Evolutionary conservation across 2,888 invertebrate species (phyloP).

Genomic region (Epirrhoe alternata): DNA sequence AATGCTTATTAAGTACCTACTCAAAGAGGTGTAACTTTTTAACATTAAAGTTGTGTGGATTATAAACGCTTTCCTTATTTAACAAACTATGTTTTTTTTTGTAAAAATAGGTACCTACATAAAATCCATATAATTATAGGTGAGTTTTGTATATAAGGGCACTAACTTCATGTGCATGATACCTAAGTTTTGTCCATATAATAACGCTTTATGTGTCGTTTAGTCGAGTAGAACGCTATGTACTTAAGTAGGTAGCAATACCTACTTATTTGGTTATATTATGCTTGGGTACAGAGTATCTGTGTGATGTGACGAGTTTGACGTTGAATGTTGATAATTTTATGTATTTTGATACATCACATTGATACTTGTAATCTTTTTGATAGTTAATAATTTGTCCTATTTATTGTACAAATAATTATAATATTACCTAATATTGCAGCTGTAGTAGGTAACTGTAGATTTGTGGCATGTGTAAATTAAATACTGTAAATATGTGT

Average conservation of each 20-base stretch:
- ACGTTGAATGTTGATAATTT: neutral
- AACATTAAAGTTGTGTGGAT: conserved; percentile 22
- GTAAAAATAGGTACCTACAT: neutral
- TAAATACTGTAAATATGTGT: too few species aligned
- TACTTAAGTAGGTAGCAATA: too few species aligned
- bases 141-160: conserved; percentile 29
- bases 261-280: too few species aligned
- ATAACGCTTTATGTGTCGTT: conserved; percentile 1
- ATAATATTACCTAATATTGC: too few species aligned
- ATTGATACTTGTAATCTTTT: neutral
- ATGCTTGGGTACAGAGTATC: conserved; percentile 9
- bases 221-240: conserved; percentile 25
- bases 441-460: too few species aligned
- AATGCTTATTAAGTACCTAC: conserved; percentile 13
- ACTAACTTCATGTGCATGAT: conserved; percentile 24
- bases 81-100: conserved; percentile 18
- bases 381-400: too few species aligned
- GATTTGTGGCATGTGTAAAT: too few species aligned
- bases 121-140: conserved; percentile 12
- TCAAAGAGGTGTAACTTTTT: conserved; percentile 16
- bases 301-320: conserved; percentile 3
- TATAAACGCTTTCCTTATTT: conserved; percentile 19
- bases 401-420: too few species aligned
- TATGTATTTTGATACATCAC: conserved; percentile 1
- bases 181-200: neutral